These are phyloP conservation scores for Actinostola sp. DNA, from an alignment of 92 coral and sea anemone species.

Conservation along the genomic window DNA sequence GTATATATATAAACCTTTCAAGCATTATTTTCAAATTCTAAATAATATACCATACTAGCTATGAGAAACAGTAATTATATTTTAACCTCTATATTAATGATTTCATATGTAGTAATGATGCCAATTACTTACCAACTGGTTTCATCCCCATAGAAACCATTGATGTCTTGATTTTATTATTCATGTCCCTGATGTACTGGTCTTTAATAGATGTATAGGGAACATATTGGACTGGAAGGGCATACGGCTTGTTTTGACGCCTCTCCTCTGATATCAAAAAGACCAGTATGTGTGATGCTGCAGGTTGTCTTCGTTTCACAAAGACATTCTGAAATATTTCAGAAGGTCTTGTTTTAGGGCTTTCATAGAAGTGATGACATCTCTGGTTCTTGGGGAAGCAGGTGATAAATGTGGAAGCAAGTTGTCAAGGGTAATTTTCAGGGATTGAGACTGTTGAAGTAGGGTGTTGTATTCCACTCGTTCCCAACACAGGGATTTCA, in stretches of 20 bases:
- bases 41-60: too few species aligned
- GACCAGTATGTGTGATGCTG: conserved; percentile 43
- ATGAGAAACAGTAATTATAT: background rate
- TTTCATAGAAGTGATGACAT: conserved; percentile 7
- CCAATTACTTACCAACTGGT: conserved; percentile 44
- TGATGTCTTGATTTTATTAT: conserved; percentile 18
- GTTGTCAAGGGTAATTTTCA: too few species aligned
- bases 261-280: conserved; percentile 50
- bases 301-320: conserved; percentile 47
- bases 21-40: too few species aligned
- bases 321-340: conserved; percentile 18
- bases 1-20: too few species aligned
- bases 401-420: too few species aligned
- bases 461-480: too few species aligned
- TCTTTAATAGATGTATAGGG: conserved; percentile 50
- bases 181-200: conserved; percentile 54
- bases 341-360: background rate
- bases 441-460: too few species aligned
- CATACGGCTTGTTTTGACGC: conserved; percentile 42
- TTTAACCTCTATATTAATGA: background rate
- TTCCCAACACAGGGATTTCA: too few species aligned
- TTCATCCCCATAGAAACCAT: conserved; percentile 31
- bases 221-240: conserved; percentile 51
- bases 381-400: conserved; percentile 13
- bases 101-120: background rate